Conservation (phyloP, 2,113 vertebrate genomes). For the Entelurus aequoreus region DNA sequence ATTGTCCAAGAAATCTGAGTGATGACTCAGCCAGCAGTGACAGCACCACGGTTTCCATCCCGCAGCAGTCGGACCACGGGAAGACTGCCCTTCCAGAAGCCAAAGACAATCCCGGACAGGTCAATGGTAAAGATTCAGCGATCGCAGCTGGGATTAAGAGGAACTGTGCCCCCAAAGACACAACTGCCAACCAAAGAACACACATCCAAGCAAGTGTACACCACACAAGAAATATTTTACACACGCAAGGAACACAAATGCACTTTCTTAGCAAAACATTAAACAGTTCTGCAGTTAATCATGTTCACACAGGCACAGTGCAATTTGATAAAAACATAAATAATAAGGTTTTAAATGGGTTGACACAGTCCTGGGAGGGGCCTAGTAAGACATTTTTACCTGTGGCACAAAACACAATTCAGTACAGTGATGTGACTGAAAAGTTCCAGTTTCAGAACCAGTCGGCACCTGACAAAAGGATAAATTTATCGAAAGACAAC, state of each 20-base stretch:
- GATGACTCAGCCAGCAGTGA: constrained; percentile 70
- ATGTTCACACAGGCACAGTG: constrained; percentile 61
- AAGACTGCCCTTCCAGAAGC: constrained; percentile 79
- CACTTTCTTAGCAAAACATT: constrained; percentile 82
- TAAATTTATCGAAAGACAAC: constrained; percentile 73
- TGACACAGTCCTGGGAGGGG: constrained; percentile 82
- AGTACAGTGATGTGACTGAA: constrained; percentile 70
- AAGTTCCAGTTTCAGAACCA: constrained; percentile 80
- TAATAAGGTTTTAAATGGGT: constrained; percentile 63
- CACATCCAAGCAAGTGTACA: constrained; percentile 75
- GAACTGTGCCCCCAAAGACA: constrained; percentile 69
- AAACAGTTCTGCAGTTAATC: constrained; percentile 59
- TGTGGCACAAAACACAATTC: constrained; percentile 72
- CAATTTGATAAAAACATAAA: constrained; percentile 76
- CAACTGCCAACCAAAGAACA: constrained; percentile 69
- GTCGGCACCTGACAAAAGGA: constrained; percentile 74
- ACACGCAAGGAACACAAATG: constrained; percentile 76
- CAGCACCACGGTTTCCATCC: constrained; percentile 73
- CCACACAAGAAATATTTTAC: constrained; percentile 77
- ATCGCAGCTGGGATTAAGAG: constrained; percentile 71
- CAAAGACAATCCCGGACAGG: constrained; percentile 71
- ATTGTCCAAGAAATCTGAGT: constrained; percentile 73
- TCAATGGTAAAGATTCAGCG: constrained; percentile 69
- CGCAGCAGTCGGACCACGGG: constrained; percentile 76
- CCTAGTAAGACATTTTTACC: constrained; percentile 73